phyloP scores from a whole-genome alignment of 2,888 invertebrate genomes.

The Trachelus troglodyta region DNA sequence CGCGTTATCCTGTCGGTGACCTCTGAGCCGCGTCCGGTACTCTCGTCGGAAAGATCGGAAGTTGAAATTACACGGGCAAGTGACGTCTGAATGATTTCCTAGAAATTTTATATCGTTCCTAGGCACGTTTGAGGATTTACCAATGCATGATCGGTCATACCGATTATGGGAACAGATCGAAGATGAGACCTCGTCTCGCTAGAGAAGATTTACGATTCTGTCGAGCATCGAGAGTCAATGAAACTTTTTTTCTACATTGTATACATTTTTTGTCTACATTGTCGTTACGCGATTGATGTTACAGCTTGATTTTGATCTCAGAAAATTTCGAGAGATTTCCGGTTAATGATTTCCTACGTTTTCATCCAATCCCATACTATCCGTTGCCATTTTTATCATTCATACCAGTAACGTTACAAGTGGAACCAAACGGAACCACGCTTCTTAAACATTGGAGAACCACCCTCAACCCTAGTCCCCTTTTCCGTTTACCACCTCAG shows the following conservation, averaged over 20 bases:
- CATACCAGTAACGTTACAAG: conserved; percentile 56
- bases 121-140: not conserved
- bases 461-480: conserved; percentile 23
- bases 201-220: not conserved
- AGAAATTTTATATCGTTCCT: not conserved
- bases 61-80: not conserved
- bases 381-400: conserved; percentile 25
- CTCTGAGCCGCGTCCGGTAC: not conserved
- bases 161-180: not conserved
- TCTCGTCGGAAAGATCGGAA: not conserved
- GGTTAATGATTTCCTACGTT: not conserved
- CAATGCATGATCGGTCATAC: not conserved
- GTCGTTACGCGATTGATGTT: not conserved
- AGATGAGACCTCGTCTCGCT: not conserved
- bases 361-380: not conserved
- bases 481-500: conserved; percentile 27
- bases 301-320: not conserved
- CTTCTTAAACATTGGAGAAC: conserved; percentile 52
- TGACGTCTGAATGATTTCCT: not conserved
- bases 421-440: conserved; percentile 57
- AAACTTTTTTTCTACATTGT: not conserved
- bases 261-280: not conserved
- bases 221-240: not conserved
- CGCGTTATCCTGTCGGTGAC: not conserved
- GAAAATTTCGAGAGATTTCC: not conserved